Evolutionary conservation across 2,113 vertebrate species (phyloP).

Genomic region (Pluvialis apricaria): DNA sequence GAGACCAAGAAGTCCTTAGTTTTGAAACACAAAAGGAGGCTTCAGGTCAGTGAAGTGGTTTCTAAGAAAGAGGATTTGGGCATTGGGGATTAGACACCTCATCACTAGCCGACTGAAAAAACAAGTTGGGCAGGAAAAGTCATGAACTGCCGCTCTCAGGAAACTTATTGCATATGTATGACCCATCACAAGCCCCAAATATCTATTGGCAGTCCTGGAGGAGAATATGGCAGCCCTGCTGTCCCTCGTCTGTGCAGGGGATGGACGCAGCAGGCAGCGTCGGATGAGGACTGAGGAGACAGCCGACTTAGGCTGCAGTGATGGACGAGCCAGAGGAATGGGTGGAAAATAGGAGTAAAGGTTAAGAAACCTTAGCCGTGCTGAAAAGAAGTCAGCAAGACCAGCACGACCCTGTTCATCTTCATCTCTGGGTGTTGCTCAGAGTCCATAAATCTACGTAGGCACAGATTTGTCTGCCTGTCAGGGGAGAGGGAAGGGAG

Average conservation of each 20-base stretch:
- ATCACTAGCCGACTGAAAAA: background rate
- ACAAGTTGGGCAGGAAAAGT: background rate
- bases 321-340: background rate
- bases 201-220: background rate
- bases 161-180: background rate
- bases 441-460: background rate
- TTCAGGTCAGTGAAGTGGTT: background rate
- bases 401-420: background rate
- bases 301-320: background rate
- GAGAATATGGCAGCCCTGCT: background rate
- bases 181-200: background rate
- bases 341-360: background rate
- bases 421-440: background rate
- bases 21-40: background rate
- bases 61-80: background rate
- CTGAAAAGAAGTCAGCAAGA: background rate
- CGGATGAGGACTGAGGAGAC: background rate
- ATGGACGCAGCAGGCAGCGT: background rate
- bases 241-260: background rate
- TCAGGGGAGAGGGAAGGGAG: background rate
- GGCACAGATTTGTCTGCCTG: background rate
- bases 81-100: background rate
- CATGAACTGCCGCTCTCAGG: background rate
- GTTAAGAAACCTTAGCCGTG: background rate
- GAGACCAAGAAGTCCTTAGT: background rate